A percentile compares a stretch with the other conserved stretches of the same genome.
Evolutionary conservation across 53 echinoderm and acorn worm genomes (phyloP).

Genomic region (Luidia sarsii): DNA sequence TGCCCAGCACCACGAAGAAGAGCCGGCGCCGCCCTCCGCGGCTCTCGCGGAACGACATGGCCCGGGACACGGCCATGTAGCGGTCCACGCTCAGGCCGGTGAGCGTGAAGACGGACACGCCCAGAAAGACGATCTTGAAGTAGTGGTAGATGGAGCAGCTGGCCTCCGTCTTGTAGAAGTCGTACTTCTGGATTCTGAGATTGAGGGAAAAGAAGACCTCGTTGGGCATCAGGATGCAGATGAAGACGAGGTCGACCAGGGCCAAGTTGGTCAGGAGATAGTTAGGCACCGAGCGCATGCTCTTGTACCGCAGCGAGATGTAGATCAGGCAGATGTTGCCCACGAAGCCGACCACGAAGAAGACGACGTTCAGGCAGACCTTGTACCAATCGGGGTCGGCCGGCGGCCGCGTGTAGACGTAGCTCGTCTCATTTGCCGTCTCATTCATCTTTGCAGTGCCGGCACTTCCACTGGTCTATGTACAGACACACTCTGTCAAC

Average conservation of each 20-base stretch:
- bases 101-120: conserved; percentile 45
- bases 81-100: conserved; percentile 62
- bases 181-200: background rate
- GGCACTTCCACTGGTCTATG: no score
- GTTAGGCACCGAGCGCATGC: conserved; percentile 61
- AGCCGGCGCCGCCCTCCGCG: conserved; percentile 24
- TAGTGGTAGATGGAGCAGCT: conserved; percentile 23
- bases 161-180: background rate
- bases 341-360: conserved; percentile 47
- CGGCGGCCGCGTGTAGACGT: background rate
- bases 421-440: no score
- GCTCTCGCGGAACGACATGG: conserved; percentile 7
- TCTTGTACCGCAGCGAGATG: conserved; percentile 41
- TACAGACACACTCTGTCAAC: no score
- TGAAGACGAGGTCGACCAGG: conserved; percentile 31
- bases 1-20: conserved; percentile 5
- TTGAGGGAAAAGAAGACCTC: background rate
- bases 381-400: background rate
- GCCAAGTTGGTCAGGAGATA: conserved; percentile 56
- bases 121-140: conserved; percentile 38
- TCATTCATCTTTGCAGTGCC: no score
- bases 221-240: conserved; percentile 14
- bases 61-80: conserved; percentile 55
- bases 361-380: conserved; percentile 26
- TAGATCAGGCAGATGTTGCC: conserved; percentile 43